phyloP scores from a whole-genome alignment of 2,113 vertebrate species.

The Oreochromis tanganicae region DNA sequence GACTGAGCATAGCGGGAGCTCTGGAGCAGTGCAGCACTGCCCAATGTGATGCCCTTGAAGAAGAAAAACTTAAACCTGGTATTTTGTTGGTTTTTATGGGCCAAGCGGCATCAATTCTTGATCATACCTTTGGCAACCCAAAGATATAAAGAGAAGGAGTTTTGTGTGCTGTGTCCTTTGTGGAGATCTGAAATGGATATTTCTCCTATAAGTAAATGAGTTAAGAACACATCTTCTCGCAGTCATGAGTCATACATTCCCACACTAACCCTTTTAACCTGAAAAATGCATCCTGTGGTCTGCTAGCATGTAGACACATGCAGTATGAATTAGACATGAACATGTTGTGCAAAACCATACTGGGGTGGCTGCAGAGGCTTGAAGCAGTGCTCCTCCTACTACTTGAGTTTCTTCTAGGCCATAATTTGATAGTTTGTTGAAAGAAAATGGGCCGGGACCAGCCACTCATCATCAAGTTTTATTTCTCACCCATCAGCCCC shows the following conservation, averaged over 20 bases:
- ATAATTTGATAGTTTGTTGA: conserved; percentile 42
- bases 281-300: conserved; percentile 22
- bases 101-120: neutral
- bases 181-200: neutral
- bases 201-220: neutral
- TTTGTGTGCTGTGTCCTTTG: neutral
- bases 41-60: neutral
- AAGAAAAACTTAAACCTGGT: neutral
- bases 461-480: neutral
- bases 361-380: neutral
- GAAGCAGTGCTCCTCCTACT: neutral
- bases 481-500: neutral
- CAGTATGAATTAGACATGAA: neutral
- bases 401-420: neutral
- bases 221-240: neutral
- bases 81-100: neutral
- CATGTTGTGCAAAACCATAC: neutral
- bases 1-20: neutral
- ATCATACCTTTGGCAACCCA: neutral
- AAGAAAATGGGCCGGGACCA: neutral
- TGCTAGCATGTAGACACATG: conserved; percentile 1
- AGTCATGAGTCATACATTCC: neutral
- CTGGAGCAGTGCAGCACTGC: neutral
- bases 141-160: rapidly evolving
- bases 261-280: neutral